phyloP scores from a whole-genome alignment of 2,113 vertebrate genomes.

The mouse (Mus musculus) region DNA sequence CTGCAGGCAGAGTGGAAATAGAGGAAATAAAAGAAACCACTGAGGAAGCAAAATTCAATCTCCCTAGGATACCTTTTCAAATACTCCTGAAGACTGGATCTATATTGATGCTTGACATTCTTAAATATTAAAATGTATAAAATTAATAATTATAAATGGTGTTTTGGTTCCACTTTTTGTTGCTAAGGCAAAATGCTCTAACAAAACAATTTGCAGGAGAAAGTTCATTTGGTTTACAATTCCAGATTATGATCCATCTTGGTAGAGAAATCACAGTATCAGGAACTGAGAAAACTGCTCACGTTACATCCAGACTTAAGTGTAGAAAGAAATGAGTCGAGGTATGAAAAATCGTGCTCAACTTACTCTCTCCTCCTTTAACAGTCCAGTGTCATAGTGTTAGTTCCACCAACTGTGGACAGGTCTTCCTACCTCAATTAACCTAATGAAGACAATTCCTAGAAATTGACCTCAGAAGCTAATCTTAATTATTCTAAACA shows the following conservation, averaged over 20 bases:
- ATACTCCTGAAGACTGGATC: neutral
- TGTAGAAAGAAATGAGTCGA: neutral
- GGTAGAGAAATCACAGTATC: neutral
- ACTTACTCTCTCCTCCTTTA: neutral
- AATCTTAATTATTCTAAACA: neutral
- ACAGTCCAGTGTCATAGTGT: neutral
- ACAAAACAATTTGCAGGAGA: neutral
- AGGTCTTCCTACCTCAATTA: neutral
- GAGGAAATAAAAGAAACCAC: neutral
- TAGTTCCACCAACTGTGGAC: neutral
- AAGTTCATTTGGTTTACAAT: neutral
- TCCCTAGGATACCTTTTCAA: neutral
- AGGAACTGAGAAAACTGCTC: neutral
- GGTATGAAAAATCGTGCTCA: neutral
- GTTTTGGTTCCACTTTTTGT: neutral
- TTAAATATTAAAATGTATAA: conserved; percentile 1
- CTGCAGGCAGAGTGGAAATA: neutral
- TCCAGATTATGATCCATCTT: neutral
- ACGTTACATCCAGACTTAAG: neutral
- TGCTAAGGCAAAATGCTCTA: neutral
- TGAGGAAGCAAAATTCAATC: neutral
- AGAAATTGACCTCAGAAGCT: neutral
- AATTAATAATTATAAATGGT: conserved; percentile 44
- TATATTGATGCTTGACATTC: neutral
- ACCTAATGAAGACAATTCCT: neutral